These are phyloP conservation scores for Cephonodes hylas DNA, from an alignment of 2,888 invertebrate species.

Conservation along the genomic window DNA sequence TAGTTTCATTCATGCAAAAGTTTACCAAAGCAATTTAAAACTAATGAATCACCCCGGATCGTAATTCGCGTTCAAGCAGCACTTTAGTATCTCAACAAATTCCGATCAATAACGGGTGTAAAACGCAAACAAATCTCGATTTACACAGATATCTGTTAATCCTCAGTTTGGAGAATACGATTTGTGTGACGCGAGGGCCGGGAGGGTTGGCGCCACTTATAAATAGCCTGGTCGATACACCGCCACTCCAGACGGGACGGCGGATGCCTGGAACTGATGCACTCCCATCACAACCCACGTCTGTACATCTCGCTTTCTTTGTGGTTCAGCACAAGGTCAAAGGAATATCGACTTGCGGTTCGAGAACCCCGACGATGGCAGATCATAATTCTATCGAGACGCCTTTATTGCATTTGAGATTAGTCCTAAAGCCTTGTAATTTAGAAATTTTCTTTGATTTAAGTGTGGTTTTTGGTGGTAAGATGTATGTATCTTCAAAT, in stretches of 20 bases:
- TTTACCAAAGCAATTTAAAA: neutral
- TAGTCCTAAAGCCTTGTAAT: too few relatives aligned
- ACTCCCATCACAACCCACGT: neutral
- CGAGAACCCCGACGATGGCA: neutral
- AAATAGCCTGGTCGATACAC: slow-evolving; percentile 56
- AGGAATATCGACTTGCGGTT: neutral
- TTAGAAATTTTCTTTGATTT: too few relatives aligned
- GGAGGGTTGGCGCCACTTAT: slow-evolving; percentile 36
- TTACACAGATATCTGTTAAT: slow-evolving; percentile 5
- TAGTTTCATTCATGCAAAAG: too few relatives aligned
- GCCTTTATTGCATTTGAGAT: too few relatives aligned
- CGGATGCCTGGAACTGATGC: neutral
- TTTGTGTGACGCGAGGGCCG: slow-evolving; percentile 6
- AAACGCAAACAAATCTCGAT: neutral
- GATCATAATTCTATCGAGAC: neutral
- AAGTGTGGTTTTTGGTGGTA: too few relatives aligned
- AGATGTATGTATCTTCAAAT: too few relatives aligned
- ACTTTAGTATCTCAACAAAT: neutral
- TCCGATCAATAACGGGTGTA: neutral
- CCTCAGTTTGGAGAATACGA: neutral
- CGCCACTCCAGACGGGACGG: slow-evolving; percentile 14
- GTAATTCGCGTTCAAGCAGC: neutral
- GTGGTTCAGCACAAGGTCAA: neutral
- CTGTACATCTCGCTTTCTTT: slow-evolving; percentile 6
- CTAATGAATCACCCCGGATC: neutral